Evolutionary conservation across 2,888 invertebrate species (phyloP).

Genomic region (Fragum fragum): DNA sequence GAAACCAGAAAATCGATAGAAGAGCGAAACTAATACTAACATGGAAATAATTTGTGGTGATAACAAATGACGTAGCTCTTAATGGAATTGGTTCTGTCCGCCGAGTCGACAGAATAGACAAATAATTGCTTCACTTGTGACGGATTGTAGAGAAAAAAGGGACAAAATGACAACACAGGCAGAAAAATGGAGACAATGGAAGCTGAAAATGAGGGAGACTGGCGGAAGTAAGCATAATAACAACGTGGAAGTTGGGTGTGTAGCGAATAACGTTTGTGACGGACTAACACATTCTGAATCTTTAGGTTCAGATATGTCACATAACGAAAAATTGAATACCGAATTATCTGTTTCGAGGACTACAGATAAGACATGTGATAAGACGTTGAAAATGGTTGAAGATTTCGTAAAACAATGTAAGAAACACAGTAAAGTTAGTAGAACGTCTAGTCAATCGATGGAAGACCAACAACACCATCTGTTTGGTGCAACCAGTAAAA

Average conservation of each 20-base stretch:
- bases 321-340: too few species aligned
- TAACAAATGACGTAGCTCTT: too few species aligned
- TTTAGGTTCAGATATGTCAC: neutral
- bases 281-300: neutral
- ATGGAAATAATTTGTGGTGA: too few species aligned
- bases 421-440: neutral
- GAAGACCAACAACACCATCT: too few species aligned
- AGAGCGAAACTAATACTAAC: too few species aligned
- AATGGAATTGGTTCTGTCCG: too few species aligned
- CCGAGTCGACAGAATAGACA: too few species aligned
- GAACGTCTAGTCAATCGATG: too few species aligned
- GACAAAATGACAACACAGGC: neutral
- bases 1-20: too few species aligned
- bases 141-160: neutral
- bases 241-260: neutral
- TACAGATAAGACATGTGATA: neutral
- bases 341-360: too few species aligned
- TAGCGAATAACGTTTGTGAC: neutral
- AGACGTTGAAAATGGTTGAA: conserved; percentile 2
- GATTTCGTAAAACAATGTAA: conserved; percentile 1
- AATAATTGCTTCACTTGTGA: too few species aligned
- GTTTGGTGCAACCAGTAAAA: too few species aligned
- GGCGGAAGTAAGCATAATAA: neutral
- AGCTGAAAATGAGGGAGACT: neutral
- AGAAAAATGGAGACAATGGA: conserved; percentile 25